Evolutionary conservation across 1,140 invertebrate genomes (phyloP).

Genomic region (Zaprionus taronus): DNA sequence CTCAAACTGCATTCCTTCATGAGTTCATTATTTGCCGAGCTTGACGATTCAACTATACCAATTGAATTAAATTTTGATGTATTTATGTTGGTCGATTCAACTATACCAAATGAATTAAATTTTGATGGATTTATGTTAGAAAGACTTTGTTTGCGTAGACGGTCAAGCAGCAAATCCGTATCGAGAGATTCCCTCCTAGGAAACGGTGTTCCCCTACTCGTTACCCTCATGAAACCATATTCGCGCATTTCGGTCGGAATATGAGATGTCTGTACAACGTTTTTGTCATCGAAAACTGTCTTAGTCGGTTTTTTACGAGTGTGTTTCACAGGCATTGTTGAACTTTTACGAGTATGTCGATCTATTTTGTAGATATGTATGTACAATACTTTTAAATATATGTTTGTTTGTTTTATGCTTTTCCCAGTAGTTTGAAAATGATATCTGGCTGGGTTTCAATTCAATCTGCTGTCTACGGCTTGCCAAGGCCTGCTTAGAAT

Average conservation of each 20-base stretch:
- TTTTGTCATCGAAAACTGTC: background rate
- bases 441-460: background rate
- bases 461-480: background rate
- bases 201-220: slow-evolving; percentile 6
- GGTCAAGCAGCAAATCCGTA: background rate
- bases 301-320: background rate
- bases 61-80: too few species aligned
- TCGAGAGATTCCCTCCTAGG: background rate
- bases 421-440: background rate
- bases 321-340: background rate
- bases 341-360: background rate
- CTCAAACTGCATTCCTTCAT: too few species aligned
- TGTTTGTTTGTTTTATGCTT: background rate
- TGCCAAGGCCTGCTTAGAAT: background rate
- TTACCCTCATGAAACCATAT: slow-evolving; percentile 43
- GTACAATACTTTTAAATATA: background rate
- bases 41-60: background rate
- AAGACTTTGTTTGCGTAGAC: background rate
- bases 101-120: background rate
- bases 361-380: background rate
- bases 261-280: slow-evolving; percentile 5
- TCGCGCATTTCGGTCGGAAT: slow-evolving; percentile 7
- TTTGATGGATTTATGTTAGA: background rate
- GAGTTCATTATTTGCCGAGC: background rate
- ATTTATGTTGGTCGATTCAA: background rate